Base-by-base conservation (phyloP, 2,888 invertebrate genomes). In the Keiferia lycopersicella region DNA sequence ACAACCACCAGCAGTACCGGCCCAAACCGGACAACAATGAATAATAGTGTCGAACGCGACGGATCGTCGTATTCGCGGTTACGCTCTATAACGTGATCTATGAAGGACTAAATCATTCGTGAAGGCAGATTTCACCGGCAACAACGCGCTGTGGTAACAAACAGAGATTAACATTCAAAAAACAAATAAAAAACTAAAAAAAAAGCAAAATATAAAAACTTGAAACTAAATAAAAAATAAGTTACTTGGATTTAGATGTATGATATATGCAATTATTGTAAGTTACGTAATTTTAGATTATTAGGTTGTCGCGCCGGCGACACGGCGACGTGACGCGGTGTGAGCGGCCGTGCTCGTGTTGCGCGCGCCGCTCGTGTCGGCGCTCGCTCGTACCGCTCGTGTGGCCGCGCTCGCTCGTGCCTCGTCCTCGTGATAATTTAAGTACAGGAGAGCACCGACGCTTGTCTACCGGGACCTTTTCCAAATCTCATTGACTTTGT, bases 71-170 rank as follows among this genome's bases (percentile, higher is more conserved):
- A 68, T 69, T 67, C 64, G 75, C 72, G 75, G 72, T 71, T 68
- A 70, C 73, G 72, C 73, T 73, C 71, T 71, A 69, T 68, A 60
- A 65, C 62, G 67, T 62, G 74, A 69, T 65, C 74, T 76, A 76
- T 80, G 76, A 85, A 75, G 83, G 87, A 88, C 90, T 83, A 87
- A 89, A 88, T 88, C 86, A 86, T 89, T 93, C 90, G 93, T 93
- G 93, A 93, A 94, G 93, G 93, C 93, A 94, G 92, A 93, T 93
- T 93, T 93, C 93, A 93, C 93, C 93, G 93, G 93, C 93, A 94
- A 94, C 93, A 93, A 93, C 93, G 90, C 81, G 87, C 84, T 85
- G 87, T 86, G 88, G 87, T 82, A 82, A 92, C 90, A 88, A 90
- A 92, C 88, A 93, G 92, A 92, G 92, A 92, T 92, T 93, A 93